These are phyloP conservation scores for Neoseiulus cucumeris DNA, from an alignment of 1,140 invertebrate species.

Conservation along the genomic window DNA sequence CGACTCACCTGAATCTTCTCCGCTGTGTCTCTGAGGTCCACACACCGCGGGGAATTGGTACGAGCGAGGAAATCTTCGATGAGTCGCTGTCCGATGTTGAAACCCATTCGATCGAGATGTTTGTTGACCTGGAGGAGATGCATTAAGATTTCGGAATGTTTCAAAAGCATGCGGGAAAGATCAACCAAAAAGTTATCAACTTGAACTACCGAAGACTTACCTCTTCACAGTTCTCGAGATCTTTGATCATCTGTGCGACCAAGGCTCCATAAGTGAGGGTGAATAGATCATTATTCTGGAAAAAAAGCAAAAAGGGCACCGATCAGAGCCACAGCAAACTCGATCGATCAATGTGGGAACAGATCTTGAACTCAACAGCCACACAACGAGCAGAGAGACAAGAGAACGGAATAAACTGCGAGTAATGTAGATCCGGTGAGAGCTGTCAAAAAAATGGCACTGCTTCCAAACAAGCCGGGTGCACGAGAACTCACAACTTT, in stretches of 20 bases:
- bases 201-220: not conserved
- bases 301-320: slow-evolving; percentile 23
- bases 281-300: slow-evolving; percentile 86
- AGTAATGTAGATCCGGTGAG: not conserved
- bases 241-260: slow-evolving; percentile 86
- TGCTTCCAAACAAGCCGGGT: slow-evolving; percentile 10
- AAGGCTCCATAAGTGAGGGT: slow-evolving; percentile 93
- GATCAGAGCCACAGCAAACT: not conserved
- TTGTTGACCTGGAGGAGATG: slow-evolving; percentile 46
- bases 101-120: slow-evolving; percentile 77
- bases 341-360: not conserved
- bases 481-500: slow-evolving; percentile 38
- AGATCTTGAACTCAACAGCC: slow-evolving; percentile 16
- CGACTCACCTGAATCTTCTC: slow-evolving; percentile 66
- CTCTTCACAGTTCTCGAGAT: slow-evolving; percentile 92
- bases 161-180: slow-evolving; percentile 24
- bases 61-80: slow-evolving; percentile 94
- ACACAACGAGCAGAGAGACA: slow-evolving; percentile 21
- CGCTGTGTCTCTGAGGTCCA: slow-evolving; percentile 88
- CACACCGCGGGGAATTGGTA: slow-evolving; percentile 66
- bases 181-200: slow-evolving; percentile 35
- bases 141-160: slow-evolving; percentile 7
- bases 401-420: not conserved
- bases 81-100: slow-evolving; percentile 90
- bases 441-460: slow-evolving; percentile 18